Conservation (phyloP, 2,113 vertebrate species). For the Phasianus colchicus region DNA sequence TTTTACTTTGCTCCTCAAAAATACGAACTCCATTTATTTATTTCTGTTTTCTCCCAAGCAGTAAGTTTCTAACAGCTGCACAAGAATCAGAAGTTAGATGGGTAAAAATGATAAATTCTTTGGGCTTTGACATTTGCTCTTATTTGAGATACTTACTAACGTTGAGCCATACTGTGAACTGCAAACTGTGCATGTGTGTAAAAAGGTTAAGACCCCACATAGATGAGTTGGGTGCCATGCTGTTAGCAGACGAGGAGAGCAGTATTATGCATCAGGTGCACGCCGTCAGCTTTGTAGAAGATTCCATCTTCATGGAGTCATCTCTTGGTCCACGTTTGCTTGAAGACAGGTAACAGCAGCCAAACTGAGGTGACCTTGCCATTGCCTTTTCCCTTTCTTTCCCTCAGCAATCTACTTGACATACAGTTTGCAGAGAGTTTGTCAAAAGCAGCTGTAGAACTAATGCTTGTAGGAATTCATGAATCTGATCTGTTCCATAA, state of each 20-base stretch:
- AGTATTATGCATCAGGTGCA: slow-evolving; percentile 88
- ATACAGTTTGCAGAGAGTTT: slow-evolving; percentile 31
- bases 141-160: slow-evolving; percentile 64
- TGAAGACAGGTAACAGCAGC: slow-evolving; percentile 87
- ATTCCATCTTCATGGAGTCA: slow-evolving; percentile 91
- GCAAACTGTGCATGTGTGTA: slow-evolving; percentile 82
- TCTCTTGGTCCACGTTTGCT: slow-evolving; percentile 80
- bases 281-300: slow-evolving; percentile 83
- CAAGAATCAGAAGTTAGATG: not conserved
- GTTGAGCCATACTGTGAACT: slow-evolving; percentile 75
- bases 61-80: slow-evolving; percentile 45
- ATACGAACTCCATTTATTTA: not conserved
- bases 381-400: slow-evolving; percentile 36
- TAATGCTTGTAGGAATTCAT: slow-evolving; percentile 68
- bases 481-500: slow-evolving; percentile 43
- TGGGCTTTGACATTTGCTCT: slow-evolving; percentile 56
- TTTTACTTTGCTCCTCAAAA: not conserved
- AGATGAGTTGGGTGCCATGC: slow-evolving; percentile 83
- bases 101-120: not conserved
- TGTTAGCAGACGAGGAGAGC: slow-evolving; percentile 86
- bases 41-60: not conserved
- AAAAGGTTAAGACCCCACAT: slow-evolving; percentile 85
- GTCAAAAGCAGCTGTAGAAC: slow-evolving; percentile 59
- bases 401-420: slow-evolving; percentile 26
- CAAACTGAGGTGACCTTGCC: slow-evolving; percentile 40